These are phyloP conservation scores for Liasis olivaceus DNA, from an alignment of 2,797 vertebrate genomes.

Conservation along the genomic window DNA sequence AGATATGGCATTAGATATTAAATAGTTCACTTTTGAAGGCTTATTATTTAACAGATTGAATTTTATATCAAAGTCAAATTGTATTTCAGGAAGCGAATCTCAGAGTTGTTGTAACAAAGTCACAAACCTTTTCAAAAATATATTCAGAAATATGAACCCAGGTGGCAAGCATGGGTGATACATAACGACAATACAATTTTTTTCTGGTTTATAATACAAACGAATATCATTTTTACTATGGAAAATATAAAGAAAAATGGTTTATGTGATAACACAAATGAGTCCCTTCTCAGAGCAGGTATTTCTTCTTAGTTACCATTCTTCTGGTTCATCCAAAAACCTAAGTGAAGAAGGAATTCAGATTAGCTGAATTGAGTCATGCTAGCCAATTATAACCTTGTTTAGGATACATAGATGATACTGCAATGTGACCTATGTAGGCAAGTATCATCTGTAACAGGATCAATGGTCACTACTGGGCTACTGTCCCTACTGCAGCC, in stretches of 20 bases:
- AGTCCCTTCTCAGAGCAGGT: background rate
- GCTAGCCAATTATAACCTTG: background rate
- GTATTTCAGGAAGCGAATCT: background rate
- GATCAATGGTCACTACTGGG: background rate
- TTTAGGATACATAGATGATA: background rate
- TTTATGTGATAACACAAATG: background rate
- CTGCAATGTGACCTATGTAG: background rate
- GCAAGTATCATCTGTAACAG: background rate
- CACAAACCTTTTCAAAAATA: background rate
- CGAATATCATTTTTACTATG: background rate
- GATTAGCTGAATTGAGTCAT: background rate
- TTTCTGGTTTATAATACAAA: background rate
- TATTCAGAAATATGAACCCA: accelerated
- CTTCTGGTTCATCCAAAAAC: background rate
- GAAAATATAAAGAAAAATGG: background rate
- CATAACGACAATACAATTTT: background rate
- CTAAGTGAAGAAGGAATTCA: background rate
- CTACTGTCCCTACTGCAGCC: background rate
- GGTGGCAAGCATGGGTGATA: accelerated
- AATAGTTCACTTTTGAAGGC: background rate
- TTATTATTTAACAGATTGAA: background rate
- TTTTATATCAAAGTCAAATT: background rate
- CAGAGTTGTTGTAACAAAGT: background rate
- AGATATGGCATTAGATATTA: background rate
- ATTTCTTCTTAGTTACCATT: background rate